Evolutionary conservation across 2,888 invertebrate species (phyloP), one percentile per base, ranked within the genome.

Genomic region (Lithophane leautieri): DNA sequence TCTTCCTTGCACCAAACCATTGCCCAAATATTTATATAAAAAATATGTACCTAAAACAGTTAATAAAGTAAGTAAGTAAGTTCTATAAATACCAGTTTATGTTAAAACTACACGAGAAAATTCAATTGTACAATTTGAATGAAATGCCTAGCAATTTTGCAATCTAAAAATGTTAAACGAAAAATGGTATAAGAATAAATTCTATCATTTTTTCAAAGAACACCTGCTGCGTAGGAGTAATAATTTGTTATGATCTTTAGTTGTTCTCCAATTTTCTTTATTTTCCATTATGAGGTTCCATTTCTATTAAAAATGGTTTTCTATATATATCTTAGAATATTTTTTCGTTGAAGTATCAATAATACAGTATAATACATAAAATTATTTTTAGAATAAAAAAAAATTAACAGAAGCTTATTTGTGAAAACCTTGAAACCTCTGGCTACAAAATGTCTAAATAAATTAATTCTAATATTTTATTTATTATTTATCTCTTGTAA

Each of bases 401-500:
- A 34, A 25, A 62, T 22, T 3, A 28, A 28, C 4, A 25, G 14
- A 42, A 34, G 6, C 0, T 19, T n/a, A 16, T 34, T 62, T 54
- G 4, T 16, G 8, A 40, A 50, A 69, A 34, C n/a, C 42, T 58
- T 40, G 2, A 58, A 58, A 47, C 9, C 22, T 22, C 28, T 19
- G 19, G 28, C 28, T 52, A 50, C n/a, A 42, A 68, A 62, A 47
- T 28, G 12, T n/a, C 16, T 14, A 28, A 76, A 28, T 19, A 34
- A 77, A 76, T 25, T 4, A 34, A 58, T 56, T 52, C 11, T 16
- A 47, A 69, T 70, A 14, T 50, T 28, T 70, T 76, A 34, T 56
- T 47, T 0, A 78, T 50, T 62, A 8, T 34, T 61, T 47, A n/a
- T 50, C 60, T 47, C 19, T 50, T 63, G n/a, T 42, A 79, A 34